These are phyloP conservation scores for Chironomus tentans DNA, from an alignment of 2,888 invertebrate genomes.

Conservation along the genomic window DNA sequence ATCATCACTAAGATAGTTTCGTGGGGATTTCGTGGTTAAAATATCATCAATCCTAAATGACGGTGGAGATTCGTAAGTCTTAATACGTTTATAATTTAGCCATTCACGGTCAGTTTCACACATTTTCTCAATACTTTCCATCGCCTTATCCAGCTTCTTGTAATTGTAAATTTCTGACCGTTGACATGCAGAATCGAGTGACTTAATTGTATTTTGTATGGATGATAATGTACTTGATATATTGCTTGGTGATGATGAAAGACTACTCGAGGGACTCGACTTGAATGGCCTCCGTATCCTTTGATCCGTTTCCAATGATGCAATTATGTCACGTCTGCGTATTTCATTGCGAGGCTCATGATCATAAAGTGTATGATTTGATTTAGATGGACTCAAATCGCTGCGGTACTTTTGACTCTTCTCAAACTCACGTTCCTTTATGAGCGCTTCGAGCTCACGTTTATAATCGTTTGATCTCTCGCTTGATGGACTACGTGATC, in stretches of 20 bases:
- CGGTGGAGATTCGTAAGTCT: slow-evolving; percentile 29
- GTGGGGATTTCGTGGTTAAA: background rate
- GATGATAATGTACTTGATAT: slow-evolving; percentile 34
- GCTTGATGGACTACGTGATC: background rate
- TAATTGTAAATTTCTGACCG: slow-evolving; percentile 37
- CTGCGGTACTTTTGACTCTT: background rate
- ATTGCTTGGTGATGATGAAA: slow-evolving; percentile 31
- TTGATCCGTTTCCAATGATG: slow-evolving; percentile 7
- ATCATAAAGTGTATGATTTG: background rate
- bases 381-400: background rate
- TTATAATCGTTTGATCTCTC: background rate
- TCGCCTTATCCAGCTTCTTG: slow-evolving; percentile 38
- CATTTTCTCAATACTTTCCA: slow-evolving; percentile 32
- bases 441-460: background rate
- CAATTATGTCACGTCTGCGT: slow-evolving; percentile 3
- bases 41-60: slow-evolving; percentile 26
- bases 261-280: slow-evolving; percentile 5
- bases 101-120: slow-evolving; percentile 27
- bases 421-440: slow-evolving; percentile 20
- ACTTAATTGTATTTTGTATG: slow-evolving; percentile 42
- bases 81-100: slow-evolving; percentile 15
- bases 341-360: slow-evolving; percentile 14
- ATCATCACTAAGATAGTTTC: background rate
- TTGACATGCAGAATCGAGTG: slow-evolving; percentile 39
- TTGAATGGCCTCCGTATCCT: slow-evolving; percentile 8